These are phyloP conservation scores for Mormyrops attenuatus DNA, from an alignment of 2,797 vertebrate species.

Conservation along the genomic window DNA sequence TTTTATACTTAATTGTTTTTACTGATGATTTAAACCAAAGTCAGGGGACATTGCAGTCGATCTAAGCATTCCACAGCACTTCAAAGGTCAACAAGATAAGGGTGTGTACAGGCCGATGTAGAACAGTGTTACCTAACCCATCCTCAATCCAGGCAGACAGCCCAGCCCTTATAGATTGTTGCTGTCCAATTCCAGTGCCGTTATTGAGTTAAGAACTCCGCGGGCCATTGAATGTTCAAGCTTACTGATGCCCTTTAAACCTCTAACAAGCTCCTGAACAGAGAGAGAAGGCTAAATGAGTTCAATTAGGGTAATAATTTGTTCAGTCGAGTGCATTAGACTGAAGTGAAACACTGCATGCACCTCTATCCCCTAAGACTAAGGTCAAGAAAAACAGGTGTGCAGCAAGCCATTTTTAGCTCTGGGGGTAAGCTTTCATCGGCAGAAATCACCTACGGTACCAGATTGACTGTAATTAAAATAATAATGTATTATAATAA, in stretches of 20 bases:
- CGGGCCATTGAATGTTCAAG: not conserved
- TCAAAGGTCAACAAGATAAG: not conserved
- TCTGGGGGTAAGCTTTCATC: not conserved
- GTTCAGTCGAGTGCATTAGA: conserved; percentile 9
- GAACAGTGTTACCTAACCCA: not conserved
- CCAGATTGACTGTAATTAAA: not conserved
- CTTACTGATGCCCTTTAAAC: not conserved
- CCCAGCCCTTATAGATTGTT: not conserved
- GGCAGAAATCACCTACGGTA: not conserved
- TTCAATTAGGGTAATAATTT: conserved; percentile 16
- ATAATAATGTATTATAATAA: not conserved
- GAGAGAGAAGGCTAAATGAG: conserved; percentile 8
- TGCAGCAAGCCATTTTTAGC: not conserved
- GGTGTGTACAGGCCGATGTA: not conserved
- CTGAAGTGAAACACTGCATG: not conserved
- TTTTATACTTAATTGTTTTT: not conserved
- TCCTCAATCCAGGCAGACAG: not conserved
- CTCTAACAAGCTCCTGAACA: not conserved
- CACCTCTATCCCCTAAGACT: not conserved
- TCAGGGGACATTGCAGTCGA: not conserved
- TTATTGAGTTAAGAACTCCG: not conserved
- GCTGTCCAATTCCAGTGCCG: not conserved
- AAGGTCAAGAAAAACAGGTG: not conserved
- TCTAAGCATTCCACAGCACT: not conserved
- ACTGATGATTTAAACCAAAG: not conserved